Base-by-base conservation (phyloP, 2,113 vertebrate genomes). In the Elephantulus edwardii region DNA sequence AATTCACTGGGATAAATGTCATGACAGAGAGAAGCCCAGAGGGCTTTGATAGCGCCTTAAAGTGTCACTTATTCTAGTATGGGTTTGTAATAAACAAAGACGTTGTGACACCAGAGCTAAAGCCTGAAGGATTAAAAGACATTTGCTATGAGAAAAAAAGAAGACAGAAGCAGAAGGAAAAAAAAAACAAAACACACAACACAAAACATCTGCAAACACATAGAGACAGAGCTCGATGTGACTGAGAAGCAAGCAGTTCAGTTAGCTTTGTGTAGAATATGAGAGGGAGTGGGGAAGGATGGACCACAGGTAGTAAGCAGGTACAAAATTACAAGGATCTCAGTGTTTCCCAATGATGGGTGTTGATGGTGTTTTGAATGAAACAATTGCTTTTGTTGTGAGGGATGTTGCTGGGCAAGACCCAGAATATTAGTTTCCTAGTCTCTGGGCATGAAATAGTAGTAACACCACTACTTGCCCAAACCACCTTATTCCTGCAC, bases 221-320 rank as follows among this genome's bases (percentile, higher is more conserved):
- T 4, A 7, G 30, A 84, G 56, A 38, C 28, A 66, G 52, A 88
- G 76, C 17, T 8, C 24, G 35, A 68, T 12, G 40, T 8, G 62
- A 9, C 1, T 44, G 26, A n/a, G 58, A 54, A 28, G 5, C 38
- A 70, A 72, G 54, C 1, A 76, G 30, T 6, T 83, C 70, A 42
- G 75, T 8, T 3, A 46, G 14, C 42, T 58, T 71, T 48, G 38
- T 35, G 35, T 0, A 24, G 12, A 33, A 28, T 24, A 9, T 0
- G 54, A 28, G 28, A 2, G 0, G 12, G 2, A 26, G n/a, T 26
- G 6, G 44, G 3, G 72, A 75, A 30, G 46, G 0, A 3, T 4
- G 54, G 72, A 35, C 19, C 26, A 1, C 16, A 46, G 10, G 4
- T 1, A 3, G 17, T 1, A 26, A 62, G 28, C 13, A 88, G 20